Conservation (phyloP, 2,113 vertebrate genomes). For the Mastomys coucha region DNA sequence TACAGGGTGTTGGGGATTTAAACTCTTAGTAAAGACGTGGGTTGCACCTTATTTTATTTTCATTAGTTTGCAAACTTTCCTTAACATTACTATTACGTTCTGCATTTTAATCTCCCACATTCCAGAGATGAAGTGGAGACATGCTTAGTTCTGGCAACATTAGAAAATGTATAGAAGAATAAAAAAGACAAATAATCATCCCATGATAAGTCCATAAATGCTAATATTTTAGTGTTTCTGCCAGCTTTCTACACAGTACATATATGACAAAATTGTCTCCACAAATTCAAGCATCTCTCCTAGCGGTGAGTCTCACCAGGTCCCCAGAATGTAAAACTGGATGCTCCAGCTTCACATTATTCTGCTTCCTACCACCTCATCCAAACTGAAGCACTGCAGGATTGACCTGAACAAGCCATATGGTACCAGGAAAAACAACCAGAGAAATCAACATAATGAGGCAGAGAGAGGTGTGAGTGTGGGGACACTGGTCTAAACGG, state of each 20-base stretch:
- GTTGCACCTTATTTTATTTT: not conserved
- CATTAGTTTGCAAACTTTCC: not conserved
- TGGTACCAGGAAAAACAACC: not conserved
- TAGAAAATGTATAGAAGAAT: not conserved
- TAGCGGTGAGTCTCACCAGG: not conserved
- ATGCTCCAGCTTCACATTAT: too few species aligned
- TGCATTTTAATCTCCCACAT: not conserved
- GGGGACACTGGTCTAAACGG: not conserved
- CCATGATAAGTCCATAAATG: not conserved
- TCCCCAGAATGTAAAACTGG: rapidly evolving
- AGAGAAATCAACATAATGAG: not conserved
- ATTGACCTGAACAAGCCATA: not conserved
- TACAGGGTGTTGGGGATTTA: too few species aligned
- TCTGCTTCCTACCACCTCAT: too few species aligned
- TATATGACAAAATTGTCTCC: not conserved
- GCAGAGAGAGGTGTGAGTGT: not conserved
- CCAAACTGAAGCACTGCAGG: not conserved
- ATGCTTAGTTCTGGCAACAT: not conserved
- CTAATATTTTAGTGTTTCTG: not conserved
- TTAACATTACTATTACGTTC: not conserved
- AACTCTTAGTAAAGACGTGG: not conserved
- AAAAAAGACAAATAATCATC: not conserved
- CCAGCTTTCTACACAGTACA: not conserved
- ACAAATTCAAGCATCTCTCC: not conserved
- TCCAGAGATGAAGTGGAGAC: not conserved